Evolutionary conservation across 2,797 vertebrate genomes (phyloP).

Genomic region (Coregonus ussuriensis): DNA sequence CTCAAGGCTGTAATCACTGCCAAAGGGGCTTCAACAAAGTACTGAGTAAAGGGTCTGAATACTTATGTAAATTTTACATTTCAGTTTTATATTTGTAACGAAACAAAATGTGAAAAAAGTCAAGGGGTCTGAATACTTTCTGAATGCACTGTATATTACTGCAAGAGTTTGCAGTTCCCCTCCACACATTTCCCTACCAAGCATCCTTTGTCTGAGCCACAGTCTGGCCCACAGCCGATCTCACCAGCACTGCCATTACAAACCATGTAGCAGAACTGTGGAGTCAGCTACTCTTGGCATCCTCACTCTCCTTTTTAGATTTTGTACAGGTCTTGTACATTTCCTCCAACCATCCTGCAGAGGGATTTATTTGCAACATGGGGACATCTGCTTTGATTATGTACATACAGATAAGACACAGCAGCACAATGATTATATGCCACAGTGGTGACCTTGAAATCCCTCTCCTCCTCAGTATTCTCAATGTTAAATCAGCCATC

Average conservation of each 20-base stretch:
- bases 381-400: conserved; percentile 29
- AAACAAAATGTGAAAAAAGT: too few species aligned
- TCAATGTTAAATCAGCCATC: background rate
- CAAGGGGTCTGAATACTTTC: too few species aligned
- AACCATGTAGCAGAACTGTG: background rate
- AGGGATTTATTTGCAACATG: conserved; percentile 12
- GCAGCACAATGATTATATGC: conserved; percentile 2
- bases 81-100: too few species aligned
- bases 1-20: too few species aligned
- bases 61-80: too few species aligned
- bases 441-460: conserved; percentile 21
- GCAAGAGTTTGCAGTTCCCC: background rate
- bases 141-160: background rate
- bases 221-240: background rate
- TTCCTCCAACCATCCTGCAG: background rate
- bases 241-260: background rate
- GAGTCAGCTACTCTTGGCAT: background rate
- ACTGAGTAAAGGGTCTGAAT: too few species aligned
- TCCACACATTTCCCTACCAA: background rate
- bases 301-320: background rate
- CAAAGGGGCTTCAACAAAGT: too few species aligned
- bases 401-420: conserved; percentile 27
- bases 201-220: background rate
- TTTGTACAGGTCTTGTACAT: background rate
- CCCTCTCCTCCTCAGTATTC: background rate